Evolutionary conservation across 1,140 invertebrate genomes (phyloP), one percentile per base, ranked within the genome.

Genomic region (Drosophila kepulauana): DNA sequence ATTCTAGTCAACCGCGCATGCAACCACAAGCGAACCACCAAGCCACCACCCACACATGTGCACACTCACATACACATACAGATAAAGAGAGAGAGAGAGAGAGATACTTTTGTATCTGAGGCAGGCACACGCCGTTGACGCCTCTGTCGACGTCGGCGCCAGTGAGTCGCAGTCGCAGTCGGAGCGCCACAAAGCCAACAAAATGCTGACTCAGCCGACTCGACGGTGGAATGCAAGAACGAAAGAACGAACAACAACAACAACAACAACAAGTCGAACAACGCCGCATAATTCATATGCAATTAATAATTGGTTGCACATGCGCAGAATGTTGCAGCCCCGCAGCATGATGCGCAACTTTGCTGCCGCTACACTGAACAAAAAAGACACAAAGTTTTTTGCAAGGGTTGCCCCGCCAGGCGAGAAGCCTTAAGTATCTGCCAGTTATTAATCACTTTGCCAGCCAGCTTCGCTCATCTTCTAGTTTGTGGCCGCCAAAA

Each of bases 241-340:
- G 20, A 25, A 25, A 16, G 64, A 52, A 63, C 71, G 20, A 20
- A 20, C 2, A 54, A 76, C 65, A 64, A 56, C 8, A 59, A 38
- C 33, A 74, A 33, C 52, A 51, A 59, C 52, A 52, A 35, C 64
- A 61, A 45, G 11, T 15, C 35, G 28, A 64, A 64, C 49, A 64
- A 38, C 61, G 69, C 68, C 68, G 70, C 79, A 79, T 77, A 81
- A 84, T 81, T 84, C 88, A 91, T 91, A 91, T 82, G 88, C 88
- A 91, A 91, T 91, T 91, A 91, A 91, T 91, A 88, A 91, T 91
- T 91, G 88, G 81, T 88, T 88, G 88, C 87, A 86, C 87, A 81
- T 78, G 82, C 87, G 82, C 82, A 84, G 67, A 79, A 72, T 76
- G 79, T 78, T 56, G 82, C 82, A 25, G 70, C 49, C 68, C 78